Evolutionary conservation across 2,888 invertebrate species (phyloP).

Genomic region (Gisinianus flammeolus): DNA sequence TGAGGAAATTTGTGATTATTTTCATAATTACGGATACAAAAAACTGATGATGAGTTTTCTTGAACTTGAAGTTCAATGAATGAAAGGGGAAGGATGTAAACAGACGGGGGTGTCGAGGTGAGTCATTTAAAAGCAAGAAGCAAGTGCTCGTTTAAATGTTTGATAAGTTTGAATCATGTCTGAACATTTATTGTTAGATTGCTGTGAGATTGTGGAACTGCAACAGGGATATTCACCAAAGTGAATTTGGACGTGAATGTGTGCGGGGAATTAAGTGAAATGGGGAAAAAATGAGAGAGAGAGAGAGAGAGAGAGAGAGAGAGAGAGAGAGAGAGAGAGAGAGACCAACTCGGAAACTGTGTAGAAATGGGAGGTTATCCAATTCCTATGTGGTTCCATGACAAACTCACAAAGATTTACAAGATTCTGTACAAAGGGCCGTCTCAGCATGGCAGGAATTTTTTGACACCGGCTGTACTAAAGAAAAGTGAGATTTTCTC

Average conservation of each 20-base stretch:
- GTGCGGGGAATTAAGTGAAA: no score
- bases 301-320: no score
- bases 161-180: slow-evolving; percentile 6
- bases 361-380: no score
- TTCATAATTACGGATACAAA: no score
- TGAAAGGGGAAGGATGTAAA: not conserved
- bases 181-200: slow-evolving; percentile 18
- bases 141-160: not conserved
- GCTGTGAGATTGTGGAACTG: not conserved
- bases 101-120: not conserved
- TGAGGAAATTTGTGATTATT: not conserved
- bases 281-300: no score
- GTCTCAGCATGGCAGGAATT: slow-evolving; percentile 29
- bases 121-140: not conserved
- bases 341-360: no score
- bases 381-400: not conserved
- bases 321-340: no score
- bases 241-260: no score
- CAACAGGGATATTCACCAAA: no score
- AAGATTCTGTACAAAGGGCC: slow-evolving; percentile 10
- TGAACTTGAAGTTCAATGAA: not conserved
- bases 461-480: slow-evolving; percentile 27
- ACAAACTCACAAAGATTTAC: not conserved
- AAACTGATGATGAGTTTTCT: no score
- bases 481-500: slow-evolving; percentile 28